Base-by-base conservation (phyloP, 92 coral and sea anemone genomes). In the Bergia sp. region DNA sequence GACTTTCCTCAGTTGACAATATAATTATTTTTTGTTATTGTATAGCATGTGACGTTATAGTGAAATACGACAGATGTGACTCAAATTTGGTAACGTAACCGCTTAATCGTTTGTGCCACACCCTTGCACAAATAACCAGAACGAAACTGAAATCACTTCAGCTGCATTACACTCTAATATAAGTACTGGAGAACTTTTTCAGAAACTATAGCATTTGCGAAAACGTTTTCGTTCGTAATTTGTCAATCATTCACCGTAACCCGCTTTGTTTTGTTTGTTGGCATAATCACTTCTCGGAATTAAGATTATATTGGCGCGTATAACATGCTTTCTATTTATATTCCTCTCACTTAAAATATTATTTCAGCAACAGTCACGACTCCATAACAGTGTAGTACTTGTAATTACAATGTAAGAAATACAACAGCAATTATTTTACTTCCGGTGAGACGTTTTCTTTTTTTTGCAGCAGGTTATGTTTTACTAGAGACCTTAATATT, bases 181-280 rank as follows among this genome's bases (percentile, higher is more conserved):
- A 13, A 61, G 29, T 1, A 21, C 20, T 5, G 29, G 29, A 15
- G n/a, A 61, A 61, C n/a, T 61, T 16, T 61, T 61, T 23, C 69
- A 16, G 47, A 74, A 16, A 16, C 4, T 76, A 40, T 18, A 4
- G 49, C 43, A 44, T 42, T 20, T 38, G n/a, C 20, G 11, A 38
- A 38, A 73, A 38, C 42, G 37, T 23, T 73, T 72, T 76, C 36
- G 37, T 76, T 42, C n/a, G 53, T 38, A 16, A 21, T 16, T 82
- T 64, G 75, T 82, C 15, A 21, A 40, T 10, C 38, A 15, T 1
- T 81, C 58, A 9, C 57, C 42, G 21, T 84, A 58, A 37, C 41
- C 87, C 77, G 87, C 87, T 84, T 84, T 84, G 87, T 84, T 84
- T 69, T 84, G 87, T 84, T 49, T 84, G 77, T 71, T 81, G 12